Percentiles rank a stretch among this genome's conserved stretches.
These are phyloP conservation scores for Drosophila simulans DNA, from an alignment of 1,140 invertebrate genomes.

Conservation along the genomic window DNA sequence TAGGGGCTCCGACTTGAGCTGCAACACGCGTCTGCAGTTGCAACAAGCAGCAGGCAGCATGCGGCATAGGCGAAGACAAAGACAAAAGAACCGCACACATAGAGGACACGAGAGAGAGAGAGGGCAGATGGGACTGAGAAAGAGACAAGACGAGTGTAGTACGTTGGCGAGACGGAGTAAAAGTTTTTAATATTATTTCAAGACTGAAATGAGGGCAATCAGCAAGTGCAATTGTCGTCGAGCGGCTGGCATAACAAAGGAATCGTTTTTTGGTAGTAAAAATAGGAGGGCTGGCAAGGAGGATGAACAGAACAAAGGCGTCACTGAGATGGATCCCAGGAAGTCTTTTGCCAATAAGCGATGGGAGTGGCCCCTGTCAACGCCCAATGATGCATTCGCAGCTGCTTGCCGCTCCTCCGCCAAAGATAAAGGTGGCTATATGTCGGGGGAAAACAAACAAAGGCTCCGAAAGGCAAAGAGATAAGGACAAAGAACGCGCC, in stretches of 20 bases:
- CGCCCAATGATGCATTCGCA: constrained; percentile 36
- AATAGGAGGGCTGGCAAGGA: constrained; percentile 10
- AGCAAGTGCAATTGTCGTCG: constrained; percentile 76
- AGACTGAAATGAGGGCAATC: constrained; percentile 82
- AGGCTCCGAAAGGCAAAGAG: constrained; percentile 52
- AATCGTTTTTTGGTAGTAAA: constrained; percentile 50
- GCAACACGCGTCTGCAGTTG: constrained; percentile 51
- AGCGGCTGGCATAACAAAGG: constrained; percentile 80
- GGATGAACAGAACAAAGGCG: constrained; percentile 46
- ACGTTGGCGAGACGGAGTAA: constrained; percentile 54
- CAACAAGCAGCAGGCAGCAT: constrained; percentile 26
- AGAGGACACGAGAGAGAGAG: constrained; percentile 3
- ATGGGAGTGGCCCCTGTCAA: constrained; percentile 32
- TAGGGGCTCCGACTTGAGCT: constrained; percentile 38
- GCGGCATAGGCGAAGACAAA: constrained; percentile 38
- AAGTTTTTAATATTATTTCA: constrained; percentile 83
- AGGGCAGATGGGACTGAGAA: constrained; percentile 38
- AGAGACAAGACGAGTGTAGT: constrained; percentile 19
- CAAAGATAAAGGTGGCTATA: constrained; percentile 30
- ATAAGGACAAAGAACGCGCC: constrained; percentile 45
- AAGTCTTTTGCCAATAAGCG: constrained; percentile 41
- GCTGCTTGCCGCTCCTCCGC: background rate
- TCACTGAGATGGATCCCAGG: constrained; percentile 40
- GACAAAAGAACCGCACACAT: constrained; percentile 21
- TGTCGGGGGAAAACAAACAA: constrained; percentile 69